phyloP scores from a whole-genome alignment of 2,888 invertebrate genomes.

The Drosophila siamana region DNA sequence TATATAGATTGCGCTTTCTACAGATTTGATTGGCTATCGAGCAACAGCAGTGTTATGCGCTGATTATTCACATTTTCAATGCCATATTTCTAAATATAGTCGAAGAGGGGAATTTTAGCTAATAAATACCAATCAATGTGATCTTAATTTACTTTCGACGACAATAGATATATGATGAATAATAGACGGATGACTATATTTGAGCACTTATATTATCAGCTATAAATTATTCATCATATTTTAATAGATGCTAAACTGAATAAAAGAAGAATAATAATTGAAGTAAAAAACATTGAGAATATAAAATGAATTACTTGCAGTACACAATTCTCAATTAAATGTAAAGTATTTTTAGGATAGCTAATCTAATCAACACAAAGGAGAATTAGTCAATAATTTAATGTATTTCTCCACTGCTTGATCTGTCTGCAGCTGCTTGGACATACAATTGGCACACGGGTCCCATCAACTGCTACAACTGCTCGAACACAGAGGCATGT shows the following conservation, averaged over 20 bases:
- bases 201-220: too few relatives aligned
- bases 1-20: not conserved
- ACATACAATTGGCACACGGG: constrained; percentile 69
- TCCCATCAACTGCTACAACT: constrained; percentile 74
- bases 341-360: not conserved
- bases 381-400: not conserved
- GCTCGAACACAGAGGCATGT: constrained; percentile 63
- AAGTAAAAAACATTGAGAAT: too few relatives aligned
- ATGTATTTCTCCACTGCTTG: not conserved
- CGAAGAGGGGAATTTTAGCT: not conserved
- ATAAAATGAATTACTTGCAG: too few relatives aligned
- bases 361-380: too few relatives aligned
- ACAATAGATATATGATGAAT: not conserved
- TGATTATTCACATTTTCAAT: not conserved
- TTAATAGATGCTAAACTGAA: not conserved
- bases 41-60: not conserved
- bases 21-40: constrained; percentile 15
- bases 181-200: not conserved
- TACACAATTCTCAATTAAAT: too few relatives aligned
- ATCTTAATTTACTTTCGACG: not conserved
- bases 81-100: not conserved
- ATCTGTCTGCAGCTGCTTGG: constrained; percentile 57
- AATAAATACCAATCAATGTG: not conserved
- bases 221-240: too few relatives aligned
- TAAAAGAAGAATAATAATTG: not conserved